A percentile compares a stretch with the other conserved stretches of the same genome.
Evolutionary conservation across 2,888 invertebrate species (phyloP).

Genomic region (Cantharis nigra): DNA sequence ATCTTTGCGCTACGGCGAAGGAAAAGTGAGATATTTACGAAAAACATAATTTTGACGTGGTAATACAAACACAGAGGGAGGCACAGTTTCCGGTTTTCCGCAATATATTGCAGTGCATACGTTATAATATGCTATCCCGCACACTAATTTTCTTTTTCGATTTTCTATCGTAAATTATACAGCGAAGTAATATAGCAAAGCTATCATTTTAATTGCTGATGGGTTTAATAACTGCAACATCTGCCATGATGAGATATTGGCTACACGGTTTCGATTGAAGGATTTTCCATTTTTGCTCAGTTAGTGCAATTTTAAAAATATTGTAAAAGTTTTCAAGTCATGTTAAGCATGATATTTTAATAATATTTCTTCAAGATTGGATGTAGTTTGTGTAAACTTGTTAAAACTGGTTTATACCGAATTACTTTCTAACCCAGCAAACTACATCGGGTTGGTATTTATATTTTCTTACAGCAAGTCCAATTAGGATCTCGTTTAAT

Average conservation of each 20-base stretch:
- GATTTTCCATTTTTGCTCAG: too few relatives aligned
- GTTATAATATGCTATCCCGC: not conserved
- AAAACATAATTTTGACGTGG: not conserved
- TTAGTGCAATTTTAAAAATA: not conserved
- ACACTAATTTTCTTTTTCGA: not conserved
- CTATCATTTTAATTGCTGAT: not conserved
- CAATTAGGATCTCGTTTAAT: slow-evolving; percentile 21
- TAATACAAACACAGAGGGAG: not conserved
- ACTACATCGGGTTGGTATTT: not conserved
- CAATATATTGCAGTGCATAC: not conserved
- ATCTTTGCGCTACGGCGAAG: not conserved
- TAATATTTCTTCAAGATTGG: not conserved
- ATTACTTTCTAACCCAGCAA: not conserved
- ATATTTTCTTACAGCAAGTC: slow-evolving; percentile 15
- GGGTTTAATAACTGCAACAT: not conserved
- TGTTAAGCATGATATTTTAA: not conserved
- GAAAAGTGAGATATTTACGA: not conserved
- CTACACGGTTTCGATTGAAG: not conserved
- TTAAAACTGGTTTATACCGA: not conserved
- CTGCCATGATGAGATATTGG: not conserved
- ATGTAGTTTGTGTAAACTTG: not conserved
- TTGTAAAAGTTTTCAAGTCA: not conserved
- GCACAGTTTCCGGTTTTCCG: not conserved
- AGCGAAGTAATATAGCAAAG: not conserved
- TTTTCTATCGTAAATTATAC: not conserved